Percentiles rank a stretch among this genome's conserved stretches.
These are phyloP conservation scores for Drosophila mercatorum DNA, from an alignment of 2,888 invertebrate genomes.

Conservation along the genomic window DNA sequence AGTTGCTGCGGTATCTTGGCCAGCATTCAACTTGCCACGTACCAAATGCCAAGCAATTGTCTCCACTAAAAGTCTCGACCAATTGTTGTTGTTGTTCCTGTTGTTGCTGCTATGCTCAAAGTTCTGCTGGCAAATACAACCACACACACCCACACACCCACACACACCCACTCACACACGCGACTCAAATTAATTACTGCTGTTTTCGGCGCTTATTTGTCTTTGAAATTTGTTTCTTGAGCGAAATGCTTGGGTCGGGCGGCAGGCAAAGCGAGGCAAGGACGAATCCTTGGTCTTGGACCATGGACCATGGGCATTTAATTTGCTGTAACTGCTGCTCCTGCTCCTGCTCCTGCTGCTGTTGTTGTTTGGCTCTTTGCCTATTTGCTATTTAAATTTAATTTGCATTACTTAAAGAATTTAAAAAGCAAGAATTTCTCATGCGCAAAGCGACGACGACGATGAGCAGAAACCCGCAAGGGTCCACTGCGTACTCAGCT, in stretches of 20 bases:
- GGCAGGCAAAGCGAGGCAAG: conserved; percentile 2
- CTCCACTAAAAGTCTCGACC: conserved; percentile 53
- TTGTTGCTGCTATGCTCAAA: conserved; percentile 24
- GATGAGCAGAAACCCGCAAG: conserved; percentile 23
- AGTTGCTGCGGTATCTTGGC: conserved; percentile 64
- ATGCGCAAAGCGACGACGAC: conserved; percentile 63
- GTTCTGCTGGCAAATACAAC: conserved; percentile 45
- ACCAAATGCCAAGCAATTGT: conserved; percentile 61
- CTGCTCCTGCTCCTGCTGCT: conserved; percentile 13
- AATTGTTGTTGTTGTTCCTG: conserved; percentile 22
- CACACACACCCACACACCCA: conserved; percentile 16
- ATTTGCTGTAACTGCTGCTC: conserved; percentile 44
- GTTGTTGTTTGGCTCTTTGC: conserved; percentile 63
- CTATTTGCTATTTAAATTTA: conserved; percentile 81
- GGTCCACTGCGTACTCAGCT: conserved; percentile 34
- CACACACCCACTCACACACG: conserved; percentile 54
- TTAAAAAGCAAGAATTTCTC: conserved; percentile 75
- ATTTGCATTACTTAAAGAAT: conserved; percentile 80
- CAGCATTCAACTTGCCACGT: conserved; percentile 62
- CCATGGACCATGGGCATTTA: conserved; percentile 48
- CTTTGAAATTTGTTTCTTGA: conserved; percentile 79
- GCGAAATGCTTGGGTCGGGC: conserved; percentile 27
- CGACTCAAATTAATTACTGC: conserved; percentile 77
- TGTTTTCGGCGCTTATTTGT: conserved; percentile 81
- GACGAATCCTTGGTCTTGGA: conserved; percentile 23